These are phyloP conservation scores for Torymus auratus DNA, from an alignment of 2,888 invertebrate genomes.

Conservation along the genomic window DNA sequence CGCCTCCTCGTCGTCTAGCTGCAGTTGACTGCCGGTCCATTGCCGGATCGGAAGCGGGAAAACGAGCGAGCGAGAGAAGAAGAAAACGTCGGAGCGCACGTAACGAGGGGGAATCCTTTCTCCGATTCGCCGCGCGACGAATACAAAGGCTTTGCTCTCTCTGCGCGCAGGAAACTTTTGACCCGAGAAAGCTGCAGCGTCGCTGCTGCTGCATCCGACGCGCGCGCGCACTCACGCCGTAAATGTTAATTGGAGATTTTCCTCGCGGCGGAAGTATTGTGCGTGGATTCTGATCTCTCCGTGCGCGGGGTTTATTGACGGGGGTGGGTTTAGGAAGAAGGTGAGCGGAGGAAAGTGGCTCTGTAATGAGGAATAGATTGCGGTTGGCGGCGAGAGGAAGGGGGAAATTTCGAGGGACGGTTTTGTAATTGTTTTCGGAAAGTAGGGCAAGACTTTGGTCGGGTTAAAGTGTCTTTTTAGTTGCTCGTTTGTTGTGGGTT, in stretches of 20 bases:
- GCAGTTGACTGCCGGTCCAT: neutral
- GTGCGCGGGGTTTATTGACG: neutral
- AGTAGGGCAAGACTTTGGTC: too few species aligned
- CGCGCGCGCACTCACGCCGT: neutral
- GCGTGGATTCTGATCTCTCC: constrained; percentile 8
- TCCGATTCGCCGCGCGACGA: constrained; percentile 9
- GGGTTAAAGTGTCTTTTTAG: too few species aligned
- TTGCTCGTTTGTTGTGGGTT: too few species aligned
- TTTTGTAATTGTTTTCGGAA: too few species aligned
- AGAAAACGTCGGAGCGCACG: neutral
- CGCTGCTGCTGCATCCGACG: too few species aligned
- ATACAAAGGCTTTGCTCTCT: constrained; percentile 21
- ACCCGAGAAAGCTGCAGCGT: too few species aligned
- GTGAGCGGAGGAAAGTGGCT: neutral
- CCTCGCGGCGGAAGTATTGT: neutral
- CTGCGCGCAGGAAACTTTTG: too few species aligned
- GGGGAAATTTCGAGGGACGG: too few species aligned
- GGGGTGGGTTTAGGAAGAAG: neutral
- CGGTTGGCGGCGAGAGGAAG: too few species aligned
- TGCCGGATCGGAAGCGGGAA: constrained; percentile 15
- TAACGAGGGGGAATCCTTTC: constrained; percentile 27
- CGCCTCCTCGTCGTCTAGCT: too few species aligned
- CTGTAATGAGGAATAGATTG: constrained; percentile 8
- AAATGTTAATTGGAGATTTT: constrained; percentile 55
- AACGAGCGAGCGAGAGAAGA: constrained; percentile 24